Evolutionary conservation across 1,140 invertebrate species (phyloP).

Genomic region (Brachionus koreanus): DNA sequence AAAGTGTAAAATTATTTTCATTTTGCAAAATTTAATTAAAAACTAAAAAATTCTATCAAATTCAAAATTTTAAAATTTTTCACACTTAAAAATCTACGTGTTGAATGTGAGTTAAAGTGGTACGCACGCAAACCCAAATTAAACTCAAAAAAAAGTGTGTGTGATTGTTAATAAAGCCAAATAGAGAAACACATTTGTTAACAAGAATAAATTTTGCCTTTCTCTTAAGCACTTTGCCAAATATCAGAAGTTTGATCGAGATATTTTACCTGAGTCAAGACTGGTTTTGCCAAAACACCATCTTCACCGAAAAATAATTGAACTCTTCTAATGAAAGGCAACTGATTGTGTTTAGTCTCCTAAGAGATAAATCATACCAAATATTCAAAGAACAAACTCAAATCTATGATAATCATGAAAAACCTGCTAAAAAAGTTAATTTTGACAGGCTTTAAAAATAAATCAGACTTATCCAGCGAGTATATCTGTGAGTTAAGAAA

Average conservation of each 20-base stretch:
- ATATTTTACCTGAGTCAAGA: not conserved
- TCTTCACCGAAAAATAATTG: not conserved
- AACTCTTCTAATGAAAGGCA: not conserved
- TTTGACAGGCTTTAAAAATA: too few relatives aligned
- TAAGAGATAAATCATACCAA: slow-evolving; percentile 8
- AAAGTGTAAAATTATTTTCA: too few relatives aligned
- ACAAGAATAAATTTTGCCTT: not conserved
- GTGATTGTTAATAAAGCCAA: not conserved
- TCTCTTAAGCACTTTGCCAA: not conserved
- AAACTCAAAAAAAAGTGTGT: too few relatives aligned
- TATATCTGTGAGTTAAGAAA: not conserved
- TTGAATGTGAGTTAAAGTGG: too few relatives aligned
- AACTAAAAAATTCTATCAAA: too few relatives aligned
- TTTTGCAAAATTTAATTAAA: too few relatives aligned
- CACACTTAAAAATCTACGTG: too few relatives aligned
- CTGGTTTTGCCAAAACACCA: not conserved
- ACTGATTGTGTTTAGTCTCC: not conserved
- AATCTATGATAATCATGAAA: too few relatives aligned
- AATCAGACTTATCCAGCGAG: not conserved
- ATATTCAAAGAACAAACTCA: not conserved
- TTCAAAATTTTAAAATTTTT: too few relatives aligned
- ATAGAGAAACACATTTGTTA: not conserved
- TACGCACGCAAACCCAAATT: too few relatives aligned
- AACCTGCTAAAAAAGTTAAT: not conserved
- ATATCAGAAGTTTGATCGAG: not conserved